Base-by-base conservation (phyloP, 2,888 invertebrate species). In the Tupiocoris notatus region DNA sequence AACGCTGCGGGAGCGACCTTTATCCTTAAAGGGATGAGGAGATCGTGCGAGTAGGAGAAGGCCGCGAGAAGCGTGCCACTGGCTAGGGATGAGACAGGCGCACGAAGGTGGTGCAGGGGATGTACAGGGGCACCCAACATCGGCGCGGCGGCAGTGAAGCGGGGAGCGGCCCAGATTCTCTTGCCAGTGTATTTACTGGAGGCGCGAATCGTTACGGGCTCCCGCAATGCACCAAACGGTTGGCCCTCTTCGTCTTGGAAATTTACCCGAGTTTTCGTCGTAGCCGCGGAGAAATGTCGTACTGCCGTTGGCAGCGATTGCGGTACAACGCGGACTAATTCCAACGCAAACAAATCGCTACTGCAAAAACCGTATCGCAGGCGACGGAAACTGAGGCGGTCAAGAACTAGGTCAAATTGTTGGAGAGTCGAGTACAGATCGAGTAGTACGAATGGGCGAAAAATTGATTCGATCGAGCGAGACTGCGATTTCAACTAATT, bases 141-240 rank as follows among this genome's bases (percentile, higher is more conserved):
- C n/a, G 59, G 73, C 16, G 62, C n/a, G 59, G 58, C 12, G 59
- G 18, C 16, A 59, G 22, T 16, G 70, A 7, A 23, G 59, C n/a
- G 24, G 58, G 22, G 25, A 58, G 61, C 57, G 73, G 62, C 73
- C 73, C 73, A 73, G 73, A 73, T 73, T 73, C 73, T 73, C 73
- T 63, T 63, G 73, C 73, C 73, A 62, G 73, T 62, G 73, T 73
- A 73, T 73, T 73, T 73, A 73, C 73, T 73, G 63, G 73, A 73
- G 73, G 73, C 73, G 73, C 73, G 63, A 73, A 73, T 73, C 73
- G 73, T 73, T 73, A 73, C 73, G 63, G 39, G 54, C 73, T 73
- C 73, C 73, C 73, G 73, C 73, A 73, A 73, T 73, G 73, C 73
- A 73, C 73, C 73, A 73, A 73, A 73, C 73, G 39, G 73, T 61